Evolutionary conservation across 2,113 vertebrate species (phyloP), one percentile per base, ranked within the genome.

Genomic region (Motacilla alba): DNA sequence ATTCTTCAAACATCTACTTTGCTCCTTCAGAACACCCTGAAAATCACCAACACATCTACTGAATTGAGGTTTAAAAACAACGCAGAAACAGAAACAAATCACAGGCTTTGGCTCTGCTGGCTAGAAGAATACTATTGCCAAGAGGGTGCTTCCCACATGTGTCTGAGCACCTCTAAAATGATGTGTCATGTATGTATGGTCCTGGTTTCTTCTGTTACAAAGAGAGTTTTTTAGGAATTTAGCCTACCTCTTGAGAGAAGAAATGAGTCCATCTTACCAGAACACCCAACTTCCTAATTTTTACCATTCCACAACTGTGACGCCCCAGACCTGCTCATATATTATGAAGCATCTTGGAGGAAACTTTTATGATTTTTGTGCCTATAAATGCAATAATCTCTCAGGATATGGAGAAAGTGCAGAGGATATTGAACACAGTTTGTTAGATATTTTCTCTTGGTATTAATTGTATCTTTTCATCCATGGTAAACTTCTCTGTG

Each of bases 261-360:
- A 85, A 74, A 31, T 3, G 0, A 87, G 33, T 59, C 63, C 68
- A 78, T 19, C 50, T 56, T 72, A 68, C 39, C 21, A 76, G 44
- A 81, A 92, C 60, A 77, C 55, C 62, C 50, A 72, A 77, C 81
- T 96, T 95, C 81, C 56, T 83, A 81, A 74, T 90, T 89, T 63
- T 96, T 89, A 72, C 53, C 56, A 44, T 19, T 89, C 43, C 87
- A 90, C 93, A 96, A 53, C 79, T 81, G 86, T 95, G 81, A 96
- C 85, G 53, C 17, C 16, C 80, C 81, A 94, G 58, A 83, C 64
- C 87, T 89, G 87, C 81, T 93, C 66, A 79, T 93, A 22, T 37
- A 68, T 95, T 91, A 90, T 33, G 77, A 94, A 96, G 93, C 78
- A 94, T 87, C 93, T 70, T 81, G 56, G 49, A 80, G 94, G 87